Evolutionary conservation across 2,113 vertebrate species (phyloP).

Genomic region (Myocastor coypus): DNA sequence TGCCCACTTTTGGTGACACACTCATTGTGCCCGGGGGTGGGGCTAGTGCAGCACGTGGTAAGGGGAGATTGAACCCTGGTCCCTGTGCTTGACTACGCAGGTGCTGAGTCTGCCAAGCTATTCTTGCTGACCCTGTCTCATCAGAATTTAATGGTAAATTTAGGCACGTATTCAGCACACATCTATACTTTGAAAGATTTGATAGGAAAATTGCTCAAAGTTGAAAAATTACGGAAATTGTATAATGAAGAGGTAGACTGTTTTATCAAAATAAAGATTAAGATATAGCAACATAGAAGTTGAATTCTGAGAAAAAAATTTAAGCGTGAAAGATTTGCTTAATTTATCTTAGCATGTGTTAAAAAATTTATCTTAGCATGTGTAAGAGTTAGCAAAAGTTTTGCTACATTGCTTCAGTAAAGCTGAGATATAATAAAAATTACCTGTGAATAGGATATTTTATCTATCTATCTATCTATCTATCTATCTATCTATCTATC

Average conservation of each 20-base stretch:
- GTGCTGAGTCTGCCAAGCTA: too few species aligned
- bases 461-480: not conserved
- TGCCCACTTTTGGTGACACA: not conserved
- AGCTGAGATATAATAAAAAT: constrained; percentile 60
- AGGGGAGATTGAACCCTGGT: too few species aligned
- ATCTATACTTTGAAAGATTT: not conserved
- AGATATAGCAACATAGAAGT: not conserved
- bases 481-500: too few species aligned
- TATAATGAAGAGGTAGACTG: constrained; percentile 30
- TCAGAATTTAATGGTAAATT: not conserved
- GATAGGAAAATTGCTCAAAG: constrained; percentile 36
- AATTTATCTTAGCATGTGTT: constrained; percentile 11
- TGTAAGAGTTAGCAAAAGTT: constrained; percentile 37
- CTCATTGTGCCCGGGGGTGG: too few species aligned
- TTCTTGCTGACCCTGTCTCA: not conserved
- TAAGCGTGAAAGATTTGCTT: not conserved
- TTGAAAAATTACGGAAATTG: not conserved
- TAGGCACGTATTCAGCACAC: not conserved
- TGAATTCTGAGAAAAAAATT: not conserved
- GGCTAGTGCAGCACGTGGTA: too few species aligned
- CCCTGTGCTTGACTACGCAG: too few species aligned
- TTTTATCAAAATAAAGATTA: constrained; percentile 45
- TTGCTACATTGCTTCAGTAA: constrained; percentile 41
- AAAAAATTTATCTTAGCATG: constrained; percentile 25
- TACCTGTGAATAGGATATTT: constrained; percentile 12